A percentile compares a stretch with the other conserved stretches of the same genome.
Evolutionary conservation across 2,888 invertebrate genomes (phyloP).

Genomic region (Agrypnus murinus): DNA sequence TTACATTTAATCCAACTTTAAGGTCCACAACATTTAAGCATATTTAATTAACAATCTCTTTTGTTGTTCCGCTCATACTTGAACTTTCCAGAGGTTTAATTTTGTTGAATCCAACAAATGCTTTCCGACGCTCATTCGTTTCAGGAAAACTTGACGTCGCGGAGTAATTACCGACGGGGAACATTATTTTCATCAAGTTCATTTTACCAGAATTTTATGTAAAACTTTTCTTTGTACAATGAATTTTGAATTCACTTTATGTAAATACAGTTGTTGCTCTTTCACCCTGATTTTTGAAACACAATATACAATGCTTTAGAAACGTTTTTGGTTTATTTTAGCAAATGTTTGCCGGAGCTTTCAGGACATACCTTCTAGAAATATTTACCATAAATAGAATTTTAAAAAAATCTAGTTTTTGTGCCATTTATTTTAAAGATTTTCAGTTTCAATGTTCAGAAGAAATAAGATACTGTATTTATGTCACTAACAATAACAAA

Average conservation of each 20-base stretch:
- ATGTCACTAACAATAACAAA: neutral
- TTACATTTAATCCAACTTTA: slow-evolving; percentile 4
- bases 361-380: too few relatives aligned
- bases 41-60: slow-evolving; percentile 8
- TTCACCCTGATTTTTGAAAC: too few relatives aligned
- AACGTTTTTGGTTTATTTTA: too few relatives aligned
- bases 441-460: too few relatives aligned
- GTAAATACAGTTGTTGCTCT: too few relatives aligned
- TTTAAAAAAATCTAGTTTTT: too few relatives aligned
- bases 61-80: slow-evolving; percentile 1
- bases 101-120: slow-evolving; percentile 1
- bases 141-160: neutral
- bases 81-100: neutral
- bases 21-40: slow-evolving; percentile 10
- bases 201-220: neutral
- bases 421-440: too few relatives aligned
- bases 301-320: too few relatives aligned
- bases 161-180: neutral
- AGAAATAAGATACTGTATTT: neutral
- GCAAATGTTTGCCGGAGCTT: too few relatives aligned
- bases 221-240: too few relatives aligned
- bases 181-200: slow-evolving; percentile 1
- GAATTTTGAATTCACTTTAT: too few relatives aligned
- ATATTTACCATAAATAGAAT: too few relatives aligned
- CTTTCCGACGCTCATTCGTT: neutral